Evolutionary conservation across 2,113 vertebrate genomes (phyloP), one percentile per base, ranked within the genome.

Genomic region (Micronisus gabar): DNA sequence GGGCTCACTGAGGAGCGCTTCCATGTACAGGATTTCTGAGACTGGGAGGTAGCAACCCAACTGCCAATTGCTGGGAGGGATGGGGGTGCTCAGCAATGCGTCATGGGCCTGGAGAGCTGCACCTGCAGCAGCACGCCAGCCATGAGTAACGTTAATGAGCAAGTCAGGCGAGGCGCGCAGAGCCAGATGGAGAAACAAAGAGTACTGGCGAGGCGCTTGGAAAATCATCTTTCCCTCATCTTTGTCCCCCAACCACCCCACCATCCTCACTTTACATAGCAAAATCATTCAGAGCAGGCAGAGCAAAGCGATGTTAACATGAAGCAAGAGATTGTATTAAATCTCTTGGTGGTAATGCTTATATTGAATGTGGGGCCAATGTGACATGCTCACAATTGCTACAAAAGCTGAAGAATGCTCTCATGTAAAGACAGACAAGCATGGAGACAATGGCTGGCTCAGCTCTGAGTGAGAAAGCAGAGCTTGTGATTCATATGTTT

Each of bases 41-140:
- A 4, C 30, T 62, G 78, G 61, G 88, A 70, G 78, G 59, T 43
- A 66, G 38, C 79, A 63, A 61, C 47, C 61, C 45, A 15, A 11
- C 34, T 79, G 59, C n/a, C n/a, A 47, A 0, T 30, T 82, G 62
- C 85, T 93, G 45, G 41, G 68, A 38, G 62, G 86, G 48, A 30
- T 43, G 48, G 67, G 81, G 75, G 45, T 36, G 73, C 43, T 63
- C 13, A 43, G 38, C 0, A 3, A 9, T 81, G 81, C 0, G 14
- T 75, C 76, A 45, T 38, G 55, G 88, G 90, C 90, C 53, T 9
- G 0, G 78, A 50, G 95, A 85, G 50, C 84, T 81, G 96, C 96
- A 97, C 95, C 96, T 98, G 96, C 92, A 89, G 90, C 92, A 80
- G 87, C 13, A 1, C 16, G 48, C 65, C 84, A 95, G 86, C 78